Evolutionary conservation across 2,797 vertebrate genomes (phyloP).

Genomic region (Channallabes apus): DNA sequence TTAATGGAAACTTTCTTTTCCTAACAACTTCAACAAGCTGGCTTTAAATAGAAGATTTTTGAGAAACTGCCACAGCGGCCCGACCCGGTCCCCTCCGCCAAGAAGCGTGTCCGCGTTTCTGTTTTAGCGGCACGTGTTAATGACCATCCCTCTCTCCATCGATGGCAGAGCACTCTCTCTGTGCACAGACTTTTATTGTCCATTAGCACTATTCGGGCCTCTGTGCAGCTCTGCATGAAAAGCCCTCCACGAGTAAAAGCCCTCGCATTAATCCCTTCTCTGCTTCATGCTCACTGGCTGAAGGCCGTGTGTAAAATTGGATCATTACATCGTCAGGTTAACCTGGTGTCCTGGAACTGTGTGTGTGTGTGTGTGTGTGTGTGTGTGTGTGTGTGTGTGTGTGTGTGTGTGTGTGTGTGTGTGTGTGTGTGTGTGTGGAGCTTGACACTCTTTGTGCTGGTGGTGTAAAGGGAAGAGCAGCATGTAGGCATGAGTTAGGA

Average conservation of each 20-base stretch:
- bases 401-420: neutral
- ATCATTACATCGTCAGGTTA: constrained; percentile 34
- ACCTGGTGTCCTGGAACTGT: constrained; percentile 31
- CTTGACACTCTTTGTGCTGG: neutral
- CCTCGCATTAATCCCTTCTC: constrained; percentile 44
- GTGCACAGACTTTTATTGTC: constrained; percentile 55
- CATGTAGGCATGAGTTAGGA: neutral
- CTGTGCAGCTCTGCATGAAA: constrained; percentile 43
- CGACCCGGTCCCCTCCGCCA: constrained; percentile 35
- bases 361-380: neutral
- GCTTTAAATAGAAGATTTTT: constrained; percentile 36
- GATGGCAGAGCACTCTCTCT: constrained; percentile 23
- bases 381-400: neutral
- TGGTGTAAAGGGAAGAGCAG: constrained; percentile 3
- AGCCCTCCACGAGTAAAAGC: constrained; percentile 48
- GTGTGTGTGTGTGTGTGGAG: neutral
- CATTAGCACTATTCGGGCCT: constrained; percentile 57
- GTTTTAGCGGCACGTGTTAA: constrained; percentile 37
- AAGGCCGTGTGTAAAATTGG: constrained; percentile 41
- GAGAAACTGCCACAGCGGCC: constrained; percentile 35
- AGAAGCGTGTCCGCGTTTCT: constrained; percentile 33
- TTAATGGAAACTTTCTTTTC: neutral
- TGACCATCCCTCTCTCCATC: constrained; percentile 19
- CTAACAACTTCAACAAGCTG: constrained; percentile 38
- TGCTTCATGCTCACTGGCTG: constrained; percentile 30